A percentile compares a stretch with the other conserved stretches of the same genome.
Evolutionary conservation across 2,113 vertebrate genomes (phyloP).

Genomic region (Terrapene triunguis): DNA sequence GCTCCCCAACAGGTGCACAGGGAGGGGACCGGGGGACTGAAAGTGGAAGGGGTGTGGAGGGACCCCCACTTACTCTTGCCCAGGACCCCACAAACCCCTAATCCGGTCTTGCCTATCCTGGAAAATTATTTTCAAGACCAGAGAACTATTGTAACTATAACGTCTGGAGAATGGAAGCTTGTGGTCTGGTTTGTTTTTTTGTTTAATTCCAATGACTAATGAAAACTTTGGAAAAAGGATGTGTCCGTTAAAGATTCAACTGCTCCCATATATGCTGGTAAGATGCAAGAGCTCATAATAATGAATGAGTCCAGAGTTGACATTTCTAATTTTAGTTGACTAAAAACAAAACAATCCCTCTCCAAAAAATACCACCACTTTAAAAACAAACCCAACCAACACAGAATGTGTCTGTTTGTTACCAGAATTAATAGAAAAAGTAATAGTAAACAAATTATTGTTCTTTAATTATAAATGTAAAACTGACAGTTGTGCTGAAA

Average conservation of each 20-base stretch:
- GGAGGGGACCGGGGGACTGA: too few relatives aligned
- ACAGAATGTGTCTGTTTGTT: not conserved
- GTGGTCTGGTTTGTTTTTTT: not conserved
- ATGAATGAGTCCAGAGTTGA: not conserved
- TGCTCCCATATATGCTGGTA: not conserved
- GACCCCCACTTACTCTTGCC: too few relatives aligned
- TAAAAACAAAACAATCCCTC: not conserved
- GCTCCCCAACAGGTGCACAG: too few relatives aligned
- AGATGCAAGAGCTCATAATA: not conserved
- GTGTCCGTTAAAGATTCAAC: not conserved
- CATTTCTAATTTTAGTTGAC: not conserved
- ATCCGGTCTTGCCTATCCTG: too few relatives aligned
- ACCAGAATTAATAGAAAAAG: not conserved
- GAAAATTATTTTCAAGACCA: not conserved
- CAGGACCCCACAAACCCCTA: too few relatives aligned
- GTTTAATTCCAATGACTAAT: not conserved
- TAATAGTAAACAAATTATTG: not conserved
- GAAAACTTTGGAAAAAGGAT: not conserved
- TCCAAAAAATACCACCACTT: not conserved
- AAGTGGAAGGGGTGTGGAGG: too few relatives aligned
- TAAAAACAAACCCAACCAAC: not conserved
- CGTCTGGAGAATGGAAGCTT: not conserved
- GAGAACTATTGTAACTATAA: not conserved
- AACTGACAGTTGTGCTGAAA: not conserved
- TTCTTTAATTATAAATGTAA: not conserved